A percentile compares a stretch with the other conserved stretches of the same genome.
phyloP scores from a whole-genome alignment of 2,113 vertebrate species.

The human (Homo sapiens) region GRCh38 chr7:23908501-23909000 shows the following conservation, averaged over 20 bases:
- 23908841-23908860: not conserved
- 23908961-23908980: not conserved
- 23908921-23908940: not conserved
- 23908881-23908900: not conserved
- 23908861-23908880: not conserved
- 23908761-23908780: not conserved
- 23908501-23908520: not conserved
- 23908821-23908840: not conserved
- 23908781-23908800: not conserved
- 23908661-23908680: not conserved
- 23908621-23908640: not conserved
- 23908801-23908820: not conserved
- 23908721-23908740: not conserved
- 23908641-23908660: not conserved
- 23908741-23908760: not conserved
- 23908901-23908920: not conserved
- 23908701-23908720: not conserved
- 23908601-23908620: not conserved
- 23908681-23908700: not conserved
- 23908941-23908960: not conserved
- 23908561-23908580: not conserved
- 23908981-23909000: not conserved
- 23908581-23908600: not conserved
- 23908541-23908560: not conserved
- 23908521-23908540: not conserved